Evolutionary conservation across 2,113 vertebrate species (phyloP).

Genomic region (Channa argus): DNA sequence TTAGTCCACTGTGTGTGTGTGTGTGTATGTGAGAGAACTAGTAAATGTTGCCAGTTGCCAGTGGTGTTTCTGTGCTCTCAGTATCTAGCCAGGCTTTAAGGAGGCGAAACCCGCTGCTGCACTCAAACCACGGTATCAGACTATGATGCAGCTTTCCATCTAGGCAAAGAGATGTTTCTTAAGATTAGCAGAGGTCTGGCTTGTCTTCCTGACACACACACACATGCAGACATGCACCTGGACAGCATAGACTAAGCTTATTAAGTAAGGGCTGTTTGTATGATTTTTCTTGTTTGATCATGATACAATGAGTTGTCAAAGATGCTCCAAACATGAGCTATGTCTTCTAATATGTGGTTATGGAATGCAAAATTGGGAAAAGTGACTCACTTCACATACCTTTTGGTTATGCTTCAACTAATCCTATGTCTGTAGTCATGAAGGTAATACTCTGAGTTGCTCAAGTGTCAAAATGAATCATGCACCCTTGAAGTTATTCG

Average conservation of each 20-base stretch:
- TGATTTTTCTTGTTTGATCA: conserved; percentile 4
- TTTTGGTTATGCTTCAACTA: conserved; percentile 19
- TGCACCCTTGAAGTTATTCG: conserved; percentile 33
- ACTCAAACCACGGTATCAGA: conserved; percentile 11
- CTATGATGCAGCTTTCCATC: conserved; percentile 25
- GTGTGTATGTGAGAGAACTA: conserved; percentile 10
- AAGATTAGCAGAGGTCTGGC: conserved; percentile 38
- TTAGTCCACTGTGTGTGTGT: conserved; percentile 26
- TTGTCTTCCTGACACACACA: conserved; percentile 21
- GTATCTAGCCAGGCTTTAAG: conserved; percentile 34
- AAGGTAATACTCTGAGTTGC: conserved; percentile 29
- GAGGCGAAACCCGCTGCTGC: conserved; percentile 1
- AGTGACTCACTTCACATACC: conserved; percentile 5
- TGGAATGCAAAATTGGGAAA: conserved; percentile 1
- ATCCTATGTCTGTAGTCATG: conserved; percentile 40
- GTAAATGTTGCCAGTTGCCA: conserved; percentile 50
- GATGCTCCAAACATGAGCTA: conserved; percentile 8
- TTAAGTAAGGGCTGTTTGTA: conserved; percentile 11
- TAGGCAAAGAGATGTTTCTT: conserved; percentile 43
- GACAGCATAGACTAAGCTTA: neutral
- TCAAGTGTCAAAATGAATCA: conserved; percentile 56
- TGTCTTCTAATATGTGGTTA: conserved; percentile 28
- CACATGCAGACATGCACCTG: conserved; percentile 14
- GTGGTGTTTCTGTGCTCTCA: conserved; percentile 36
- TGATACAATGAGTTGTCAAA: neutral